Percentiles rank a stretch among this genome's conserved stretches.
phyloP scores from a whole-genome alignment of 2,888 invertebrate genomes.

The Noctua pronuba region DNA sequence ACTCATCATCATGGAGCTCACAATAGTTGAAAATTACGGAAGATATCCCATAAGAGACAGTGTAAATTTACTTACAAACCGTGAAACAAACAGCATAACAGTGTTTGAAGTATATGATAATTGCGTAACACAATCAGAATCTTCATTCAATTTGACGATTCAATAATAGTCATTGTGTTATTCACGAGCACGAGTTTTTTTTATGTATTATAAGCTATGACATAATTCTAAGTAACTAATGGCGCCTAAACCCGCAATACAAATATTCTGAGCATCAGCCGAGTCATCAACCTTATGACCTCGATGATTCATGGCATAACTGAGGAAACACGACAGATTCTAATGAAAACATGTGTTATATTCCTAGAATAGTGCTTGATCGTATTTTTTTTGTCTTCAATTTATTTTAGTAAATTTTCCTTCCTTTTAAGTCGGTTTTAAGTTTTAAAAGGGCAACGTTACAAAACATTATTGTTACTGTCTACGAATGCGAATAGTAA shows the following conservation, averaged over 20 bases:
- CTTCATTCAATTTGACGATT: neutral
- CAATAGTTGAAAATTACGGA: no score
- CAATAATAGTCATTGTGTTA: neutral
- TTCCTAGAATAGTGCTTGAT: constrained; percentile 29
- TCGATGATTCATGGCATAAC: constrained; percentile 47
- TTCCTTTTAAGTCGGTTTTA: neutral
- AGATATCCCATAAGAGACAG: no score
- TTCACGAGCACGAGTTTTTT: neutral
- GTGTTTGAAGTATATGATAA: neutral
- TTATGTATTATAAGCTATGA: neutral
- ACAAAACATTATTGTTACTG: neutral
- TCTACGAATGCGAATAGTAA: neutral
- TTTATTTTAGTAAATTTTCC: constrained; percentile 15
- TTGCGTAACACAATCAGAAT: neutral
- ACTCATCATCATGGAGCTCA: no score
- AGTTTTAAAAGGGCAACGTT: neutral
- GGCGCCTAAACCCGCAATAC: neutral
- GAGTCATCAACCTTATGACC: constrained; percentile 44
- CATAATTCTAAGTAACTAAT: neutral
- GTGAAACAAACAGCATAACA: no score
- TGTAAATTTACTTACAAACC: no score
- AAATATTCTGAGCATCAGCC: neutral
- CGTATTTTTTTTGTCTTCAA: neutral
- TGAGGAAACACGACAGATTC: constrained; percentile 18
- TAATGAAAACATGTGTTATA: neutral